A percentile compares a stretch with the other conserved stretches of the same genome.
phyloP scores from a whole-genome alignment of 2,888 invertebrate genomes.

The Plemyria rubiginata region DNA sequence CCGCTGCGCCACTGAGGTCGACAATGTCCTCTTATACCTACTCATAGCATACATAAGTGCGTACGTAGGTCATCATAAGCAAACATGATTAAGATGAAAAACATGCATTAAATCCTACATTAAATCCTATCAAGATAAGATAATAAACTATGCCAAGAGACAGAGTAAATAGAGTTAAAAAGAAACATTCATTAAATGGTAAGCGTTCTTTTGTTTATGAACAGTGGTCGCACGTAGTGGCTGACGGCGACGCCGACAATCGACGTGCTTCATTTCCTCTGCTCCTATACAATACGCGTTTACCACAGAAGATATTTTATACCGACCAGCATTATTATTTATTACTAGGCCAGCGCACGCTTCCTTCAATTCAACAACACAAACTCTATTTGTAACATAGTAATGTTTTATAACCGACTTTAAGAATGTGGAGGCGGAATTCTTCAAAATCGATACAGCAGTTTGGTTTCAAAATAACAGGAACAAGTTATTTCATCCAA shows the following conservation, averaged over 20 bases:
- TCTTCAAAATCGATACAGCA: too few relatives aligned
- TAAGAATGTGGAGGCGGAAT: too few relatives aligned
- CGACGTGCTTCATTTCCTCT: slow-evolving; percentile 25
- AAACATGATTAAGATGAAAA: slow-evolving; percentile 1
- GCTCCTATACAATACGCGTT: slow-evolving; percentile 13
- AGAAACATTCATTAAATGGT: slow-evolving; percentile 45
- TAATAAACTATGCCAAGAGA: slow-evolving; percentile 37
- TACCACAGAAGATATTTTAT: background rate
- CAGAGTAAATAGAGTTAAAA: slow-evolving; percentile 37
- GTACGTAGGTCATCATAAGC: background rate
- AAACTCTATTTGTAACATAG: too few relatives aligned
- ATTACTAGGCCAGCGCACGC: background rate
- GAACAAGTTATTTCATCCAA: too few relatives aligned
- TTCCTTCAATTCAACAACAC: background rate
- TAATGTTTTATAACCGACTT: too few relatives aligned
- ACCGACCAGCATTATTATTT: background rate
- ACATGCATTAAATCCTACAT: slow-evolving; percentile 28
- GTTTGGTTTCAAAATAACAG: too few relatives aligned
- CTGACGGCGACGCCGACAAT: slow-evolving; percentile 12
- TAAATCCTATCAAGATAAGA: slow-evolving; percentile 38
- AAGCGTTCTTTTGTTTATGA: slow-evolving; percentile 37
- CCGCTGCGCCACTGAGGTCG: too few relatives aligned
- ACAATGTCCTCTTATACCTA: too few relatives aligned
- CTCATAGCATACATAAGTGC: background rate
- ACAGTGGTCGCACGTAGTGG: slow-evolving; percentile 16